Percentiles rank a stretch among this genome's conserved stretches.
phyloP scores from a whole-genome alignment of 53 echinoderm and acorn worm genomes.

The Glandiceps talaboti region DNA sequence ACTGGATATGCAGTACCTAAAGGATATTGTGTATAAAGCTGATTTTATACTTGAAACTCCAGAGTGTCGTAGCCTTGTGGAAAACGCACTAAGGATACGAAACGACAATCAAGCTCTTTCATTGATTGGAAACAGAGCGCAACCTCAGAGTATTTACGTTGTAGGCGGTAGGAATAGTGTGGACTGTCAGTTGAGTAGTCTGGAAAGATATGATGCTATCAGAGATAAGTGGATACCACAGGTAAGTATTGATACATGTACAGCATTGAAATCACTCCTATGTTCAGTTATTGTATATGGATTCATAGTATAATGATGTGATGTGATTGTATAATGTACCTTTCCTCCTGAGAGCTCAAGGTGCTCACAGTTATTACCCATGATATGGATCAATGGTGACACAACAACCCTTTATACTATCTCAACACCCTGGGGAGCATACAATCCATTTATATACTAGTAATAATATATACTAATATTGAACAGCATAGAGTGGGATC shows the following conservation, averaged over 20 bases:
- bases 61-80: slow-evolving; percentile 66
- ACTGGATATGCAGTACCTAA: slow-evolving; percentile 77
- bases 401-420: no score
- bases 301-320: no score
- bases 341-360: no score
- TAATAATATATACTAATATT: no score
- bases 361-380: no score
- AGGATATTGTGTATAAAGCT: slow-evolving; percentile 67
- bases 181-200: slow-evolving; percentile 91
- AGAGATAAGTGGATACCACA: slow-evolving; percentile 93
- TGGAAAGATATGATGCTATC: slow-evolving; percentile 86
- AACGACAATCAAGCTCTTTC: slow-evolving; percentile 98
- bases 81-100: slow-evolving; percentile 72
- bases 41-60: slow-evolving; percentile 76
- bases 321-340: no score
- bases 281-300: no score
- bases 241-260: slow-evolving; percentile 29
- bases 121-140: slow-evolving; percentile 80
- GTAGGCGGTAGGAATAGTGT: slow-evolving; percentile 85
- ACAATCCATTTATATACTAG: no score
- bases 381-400: no score
- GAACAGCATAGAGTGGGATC: no score
- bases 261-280: no score
- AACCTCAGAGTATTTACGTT: slow-evolving; percentile 90
- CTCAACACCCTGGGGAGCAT: no score